Conservation (phyloP, 1,140 invertebrate genomes). For the Lepidostoma basale region DNA sequence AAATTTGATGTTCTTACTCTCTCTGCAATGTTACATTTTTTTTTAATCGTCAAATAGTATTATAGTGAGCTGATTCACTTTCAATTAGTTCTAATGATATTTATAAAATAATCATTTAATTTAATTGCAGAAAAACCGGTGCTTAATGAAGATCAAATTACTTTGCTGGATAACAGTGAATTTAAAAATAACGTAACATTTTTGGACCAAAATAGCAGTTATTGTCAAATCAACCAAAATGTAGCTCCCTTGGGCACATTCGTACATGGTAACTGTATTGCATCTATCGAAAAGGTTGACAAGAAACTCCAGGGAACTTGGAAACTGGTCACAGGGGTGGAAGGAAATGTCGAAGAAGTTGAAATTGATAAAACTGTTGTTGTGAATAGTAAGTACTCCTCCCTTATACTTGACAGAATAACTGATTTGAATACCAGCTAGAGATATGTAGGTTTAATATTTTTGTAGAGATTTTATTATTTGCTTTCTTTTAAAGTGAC, state of each 20-base stretch:
- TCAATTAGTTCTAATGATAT: background rate
- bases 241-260: constrained; percentile 49
- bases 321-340: constrained; percentile 50
- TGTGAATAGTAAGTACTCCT: constrained; percentile 49
- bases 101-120: background rate
- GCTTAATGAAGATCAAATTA: background rate
- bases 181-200: background rate
- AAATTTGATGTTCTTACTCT: no score
- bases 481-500: no score
- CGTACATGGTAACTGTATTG: constrained; percentile 51
- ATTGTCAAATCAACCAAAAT: constrained; percentile 31
- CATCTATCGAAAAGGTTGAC: constrained; percentile 50
- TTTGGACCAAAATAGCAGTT: background rate
- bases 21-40: no score
- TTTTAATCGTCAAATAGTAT: no score
- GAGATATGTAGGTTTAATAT: no score
- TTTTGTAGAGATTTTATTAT: no score
- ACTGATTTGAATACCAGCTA: no score
- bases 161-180: background rate
- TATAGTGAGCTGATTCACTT: no score
- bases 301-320: constrained; percentile 54
- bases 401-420: no score
- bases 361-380: constrained; percentile 46
- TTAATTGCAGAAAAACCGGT: background rate
- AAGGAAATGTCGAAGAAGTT: constrained; percentile 50